Base-by-base conservation (phyloP, 1,140 invertebrate species). In the Macrosteles quadrilineatus region DNA sequence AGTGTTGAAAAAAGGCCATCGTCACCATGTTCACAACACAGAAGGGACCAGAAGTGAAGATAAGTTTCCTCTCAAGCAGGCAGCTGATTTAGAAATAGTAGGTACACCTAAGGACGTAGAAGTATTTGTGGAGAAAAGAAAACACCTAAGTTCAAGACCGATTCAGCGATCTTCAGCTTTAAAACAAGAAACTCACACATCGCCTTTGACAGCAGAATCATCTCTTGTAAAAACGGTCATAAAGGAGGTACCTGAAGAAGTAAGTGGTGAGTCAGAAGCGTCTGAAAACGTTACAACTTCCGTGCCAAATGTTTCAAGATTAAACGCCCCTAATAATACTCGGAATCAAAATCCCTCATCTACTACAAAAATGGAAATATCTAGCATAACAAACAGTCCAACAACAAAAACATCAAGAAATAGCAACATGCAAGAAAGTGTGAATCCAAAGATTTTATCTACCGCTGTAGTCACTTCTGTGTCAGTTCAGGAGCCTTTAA, bases 381-480 rank as follows among this genome's bases (percentile, higher is more conserved):
- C n/a, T n/a, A 31, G 27, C 31, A 4, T 23, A n/a, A 23, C 63
- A 40, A 43, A 31, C 21, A 65, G 23, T 19, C n/a, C 40, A n/a
- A 25, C 27, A 30, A 14, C 63, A 21, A 25, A 6, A n/a, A 25
- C 25, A 17, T 47, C n/a, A 1, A 31, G 2, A 36, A n/a, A n/a
- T n/a, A 21, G 45, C 23, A 32, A 6, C 55, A 9, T 27, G 27
- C 36, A 53, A 66, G 47, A 27, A 45, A 2, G 27, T 25, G 3
- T 36, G 31, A 32, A 67, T 25, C n/a, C 73, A 4, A 74, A 67
- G 66, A 73, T 74, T n/a, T 53, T 74, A n/a, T 74, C 73, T 27
- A 74, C 73, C n/a, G 74, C 74, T 14, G 74, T 75, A 1, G 74
- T 75, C 2, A 73, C 74, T 1, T 75, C 74, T 1, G 72, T 75